Percentiles rank a stretch among this genome's conserved stretches.
These are phyloP conservation scores for Telmatherina bonti DNA, from an alignment of 2,797 vertebrate species.

Conservation along the genomic window DNA sequence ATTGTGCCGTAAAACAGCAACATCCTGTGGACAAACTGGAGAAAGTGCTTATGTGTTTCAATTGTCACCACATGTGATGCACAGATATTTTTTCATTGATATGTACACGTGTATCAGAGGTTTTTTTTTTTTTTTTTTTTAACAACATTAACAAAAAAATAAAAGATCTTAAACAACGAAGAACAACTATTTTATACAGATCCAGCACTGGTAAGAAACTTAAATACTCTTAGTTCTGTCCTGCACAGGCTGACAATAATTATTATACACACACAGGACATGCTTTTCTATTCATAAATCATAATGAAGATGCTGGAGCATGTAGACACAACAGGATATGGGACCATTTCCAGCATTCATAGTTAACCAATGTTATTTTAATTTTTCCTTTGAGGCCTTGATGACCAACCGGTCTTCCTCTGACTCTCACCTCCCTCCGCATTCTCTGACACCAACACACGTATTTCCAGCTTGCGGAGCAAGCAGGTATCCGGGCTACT, in stretches of 20 bases:
- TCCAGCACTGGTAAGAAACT: conserved; percentile 1
- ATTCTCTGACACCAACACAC: conserved; percentile 39
- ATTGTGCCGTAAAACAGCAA: conserved; percentile 28
- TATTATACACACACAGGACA: conserved; percentile 15
- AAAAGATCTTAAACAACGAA: conserved; percentile 36
- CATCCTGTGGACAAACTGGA: conserved; percentile 33
- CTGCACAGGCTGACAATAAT: not conserved
- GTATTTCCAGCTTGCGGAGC: conserved; percentile 55
- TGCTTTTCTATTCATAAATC: conserved; percentile 38
- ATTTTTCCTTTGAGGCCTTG: conserved; percentile 60
- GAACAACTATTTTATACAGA: conserved; percentile 11
- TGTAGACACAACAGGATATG: conserved; percentile 74
- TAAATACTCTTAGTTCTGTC: not conserved
- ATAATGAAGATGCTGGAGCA: conserved; percentile 42
- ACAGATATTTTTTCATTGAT: conserved; percentile 41
- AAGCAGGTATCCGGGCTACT: conserved; percentile 81
- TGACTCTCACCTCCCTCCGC: conserved; percentile 65
- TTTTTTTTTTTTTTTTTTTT: conserved; percentile 49
- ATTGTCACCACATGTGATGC: conserved; percentile 27
- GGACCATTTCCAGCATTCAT: conserved; percentile 40
- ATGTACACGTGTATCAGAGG: conserved; percentile 48
- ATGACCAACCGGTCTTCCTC: conserved; percentile 68
- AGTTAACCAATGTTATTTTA: conserved; percentile 56
- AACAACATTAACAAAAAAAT: conserved; percentile 37
- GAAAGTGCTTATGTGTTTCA: conserved; percentile 16